phyloP scores from a whole-genome alignment of 1,140 invertebrate species.

The Antheraea mylitta region DNA sequence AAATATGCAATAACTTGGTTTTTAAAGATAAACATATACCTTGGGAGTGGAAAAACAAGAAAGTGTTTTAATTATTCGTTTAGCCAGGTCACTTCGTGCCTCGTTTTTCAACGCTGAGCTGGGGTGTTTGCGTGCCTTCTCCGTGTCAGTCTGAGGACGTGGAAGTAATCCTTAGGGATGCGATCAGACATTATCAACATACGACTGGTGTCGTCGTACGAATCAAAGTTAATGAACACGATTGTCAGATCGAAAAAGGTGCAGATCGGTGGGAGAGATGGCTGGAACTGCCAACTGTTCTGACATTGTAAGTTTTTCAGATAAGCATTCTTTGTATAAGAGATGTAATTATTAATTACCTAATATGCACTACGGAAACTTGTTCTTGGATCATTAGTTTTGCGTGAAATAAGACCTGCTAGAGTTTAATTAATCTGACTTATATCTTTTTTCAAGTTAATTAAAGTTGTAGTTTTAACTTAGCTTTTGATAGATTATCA shows the following conservation, averaged over 20 bases:
- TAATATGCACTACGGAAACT: no score
- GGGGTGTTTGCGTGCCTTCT: conserved; percentile 84
- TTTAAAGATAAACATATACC: no score
- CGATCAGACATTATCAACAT: conserved; percentile 79
- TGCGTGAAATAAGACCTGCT: not conserved
- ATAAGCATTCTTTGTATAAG: not conserved
- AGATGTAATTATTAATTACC: no score
- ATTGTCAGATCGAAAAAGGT: conserved; percentile 79
- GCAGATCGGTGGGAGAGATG: conserved; percentile 64
- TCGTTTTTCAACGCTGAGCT: conserved; percentile 83
- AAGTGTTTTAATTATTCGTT: conserved; percentile 57
- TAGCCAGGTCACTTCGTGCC: conserved; percentile 85
- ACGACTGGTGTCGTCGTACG: conserved; percentile 79
- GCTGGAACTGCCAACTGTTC: conserved; percentile 66
- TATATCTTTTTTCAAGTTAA: no score
- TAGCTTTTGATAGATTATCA: no score
- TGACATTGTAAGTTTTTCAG: conserved; percentile 63
- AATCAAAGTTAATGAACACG: conserved; percentile 79
- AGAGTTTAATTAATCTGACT: no score
- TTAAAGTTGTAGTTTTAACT: no score
- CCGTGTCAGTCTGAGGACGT: conserved; percentile 81
- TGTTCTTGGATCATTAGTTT: not conserved
- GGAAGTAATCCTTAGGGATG: conserved; percentile 77
- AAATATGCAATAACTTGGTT: no score
- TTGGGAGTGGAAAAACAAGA: conserved; percentile 3